phyloP scores from a whole-genome alignment of 1,140 invertebrate species.

The Saccostrea glomerata region DNA sequence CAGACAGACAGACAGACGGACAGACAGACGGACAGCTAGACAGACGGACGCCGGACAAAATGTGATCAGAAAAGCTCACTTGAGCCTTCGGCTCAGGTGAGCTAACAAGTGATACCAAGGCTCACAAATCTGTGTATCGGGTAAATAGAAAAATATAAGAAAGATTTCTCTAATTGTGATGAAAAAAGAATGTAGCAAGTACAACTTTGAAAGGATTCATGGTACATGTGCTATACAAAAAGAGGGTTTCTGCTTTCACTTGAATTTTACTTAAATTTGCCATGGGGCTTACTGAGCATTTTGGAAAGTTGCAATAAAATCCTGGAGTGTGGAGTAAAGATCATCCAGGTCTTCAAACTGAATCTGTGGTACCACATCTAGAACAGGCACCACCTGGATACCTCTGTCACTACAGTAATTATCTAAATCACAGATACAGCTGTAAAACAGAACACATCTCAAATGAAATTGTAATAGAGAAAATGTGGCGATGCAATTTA shows the following conservation, averaged over 20 bases:
- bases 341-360: slow-evolving; percentile 81
- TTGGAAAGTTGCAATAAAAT: slow-evolving; percentile 81
- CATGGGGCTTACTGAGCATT: slow-evolving; percentile 78
- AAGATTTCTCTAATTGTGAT: not conserved
- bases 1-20: no score
- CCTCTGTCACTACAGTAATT: slow-evolving; percentile 82
- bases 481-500: not conserved
- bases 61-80: no score
- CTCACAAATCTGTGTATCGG: no score
- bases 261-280: not conserved
- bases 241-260: no score
- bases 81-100: no score
- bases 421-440: slow-evolving; percentile 84
- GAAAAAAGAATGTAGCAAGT: no score
- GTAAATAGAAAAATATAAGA: not conserved
- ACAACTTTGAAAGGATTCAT: not conserved
- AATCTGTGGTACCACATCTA: slow-evolving; percentile 83
- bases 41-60: no score
- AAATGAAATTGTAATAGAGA: not conserved
- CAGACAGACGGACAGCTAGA: no score
- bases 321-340: slow-evolving; percentile 83
- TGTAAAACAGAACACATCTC: slow-evolving; percentile 62
- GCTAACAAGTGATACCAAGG: no score
- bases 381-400: slow-evolving; percentile 82
- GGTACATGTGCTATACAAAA: not conserved